Base-by-base conservation (phyloP, 92 coral and sea anemone species). In the Porites rus region DNA sequence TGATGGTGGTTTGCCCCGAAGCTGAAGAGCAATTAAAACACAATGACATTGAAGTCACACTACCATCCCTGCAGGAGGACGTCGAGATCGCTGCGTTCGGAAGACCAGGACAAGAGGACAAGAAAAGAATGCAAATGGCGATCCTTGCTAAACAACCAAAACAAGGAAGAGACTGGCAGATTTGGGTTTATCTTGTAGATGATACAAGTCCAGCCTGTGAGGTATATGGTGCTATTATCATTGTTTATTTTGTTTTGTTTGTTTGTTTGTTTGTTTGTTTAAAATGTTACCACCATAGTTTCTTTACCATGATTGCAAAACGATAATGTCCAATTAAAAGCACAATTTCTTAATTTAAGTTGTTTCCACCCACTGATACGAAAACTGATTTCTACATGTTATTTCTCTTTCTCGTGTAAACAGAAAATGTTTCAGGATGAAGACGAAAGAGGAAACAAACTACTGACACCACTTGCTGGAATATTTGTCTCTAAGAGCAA, bases 121-220 rank as follows among this genome's bases (percentile, higher is more conserved):
- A 65, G 72, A 83, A 83, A 50, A 31, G 87, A 64, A 83, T 83
- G 87, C 80, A 74, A 75, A 83, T 83, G 87, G 81, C 51, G 59
- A 83, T 74, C 38, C 74, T 83, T 65, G 87, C 80, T 0, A 24
- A 14, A 51, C 20, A 51, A 1, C 72, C 87, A 2, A 63, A 52
- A 7, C 75, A 56, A 7, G 87, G 87, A 52, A 10, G 61, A 51
- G 25, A 72, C 54, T 72, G 72, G 80, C 8, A 75, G 11, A 75
- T 83, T 24, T 21, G 28, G 6, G 81, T 83, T 46, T 74, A 74
- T 17, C 72, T 83, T 5, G 11, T 83, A n/a, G 87, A 83, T 63
- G 87, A 83, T 11, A 46, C 71, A 5, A 59, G 9, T 5, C 51
- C 17, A 22, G 75, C 87, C 1, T 61, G 28, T 1, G 10, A 83